Evolutionary conservation across 1,140 invertebrate genomes (phyloP).

Genomic region (Manduca sexta): DNA sequence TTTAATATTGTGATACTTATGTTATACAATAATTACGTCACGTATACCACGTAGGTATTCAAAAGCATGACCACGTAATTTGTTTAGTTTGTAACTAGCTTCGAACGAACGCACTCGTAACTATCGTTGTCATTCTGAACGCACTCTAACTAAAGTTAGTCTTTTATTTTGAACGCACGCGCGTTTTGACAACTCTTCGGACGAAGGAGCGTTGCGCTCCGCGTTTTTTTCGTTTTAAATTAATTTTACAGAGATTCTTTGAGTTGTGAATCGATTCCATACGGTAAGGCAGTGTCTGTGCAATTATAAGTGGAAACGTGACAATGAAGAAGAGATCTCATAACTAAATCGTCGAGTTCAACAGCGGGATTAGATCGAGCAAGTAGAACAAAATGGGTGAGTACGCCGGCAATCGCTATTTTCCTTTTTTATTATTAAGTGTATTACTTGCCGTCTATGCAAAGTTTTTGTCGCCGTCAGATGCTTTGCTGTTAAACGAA

Average conservation of each 20-base stretch:
- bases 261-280: slow-evolving; percentile 12
- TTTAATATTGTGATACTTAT: too few relatives aligned
- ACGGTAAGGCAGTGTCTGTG: slow-evolving; percentile 32
- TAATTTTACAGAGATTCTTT: slow-evolving; percentile 23
- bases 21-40: background rate
- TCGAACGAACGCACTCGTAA: background rate
- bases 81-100: background rate
- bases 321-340: slow-evolving; percentile 38
- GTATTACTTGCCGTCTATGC: background rate
- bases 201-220: slow-evolving; percentile 20
- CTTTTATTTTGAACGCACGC: slow-evolving; percentile 45
- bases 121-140: slow-evolving; percentile 11
- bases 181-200: slow-evolving; percentile 39
- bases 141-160: slow-evolving; percentile 18
- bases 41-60: background rate
- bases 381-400: slow-evolving; percentile 54
- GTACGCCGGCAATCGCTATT: slow-evolving; percentile 39
- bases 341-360: slow-evolving; percentile 24
- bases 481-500: background rate
- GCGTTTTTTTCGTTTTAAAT: slow-evolving; percentile 18
- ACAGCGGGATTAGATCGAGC: slow-evolving; percentile 20
- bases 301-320: slow-evolving; percentile 35
- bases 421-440: slow-evolving; percentile 16
- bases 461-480: background rate
- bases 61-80: background rate